Evolutionary conservation across 2,797 vertebrate genomes (phyloP).

Genomic region (Onychomys torridus): DNA sequence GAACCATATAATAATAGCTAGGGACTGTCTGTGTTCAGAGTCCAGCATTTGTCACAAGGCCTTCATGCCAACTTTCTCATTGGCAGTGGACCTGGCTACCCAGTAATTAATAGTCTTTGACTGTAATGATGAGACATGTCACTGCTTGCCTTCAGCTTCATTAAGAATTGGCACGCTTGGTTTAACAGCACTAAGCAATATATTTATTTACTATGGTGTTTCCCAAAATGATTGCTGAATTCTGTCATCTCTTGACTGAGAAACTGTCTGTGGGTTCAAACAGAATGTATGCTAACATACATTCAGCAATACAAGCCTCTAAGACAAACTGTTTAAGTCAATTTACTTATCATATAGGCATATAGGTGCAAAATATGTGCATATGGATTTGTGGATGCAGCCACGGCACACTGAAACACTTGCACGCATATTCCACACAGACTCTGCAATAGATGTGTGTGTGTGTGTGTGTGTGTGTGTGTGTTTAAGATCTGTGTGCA

Average conservation of each 20-base stretch:
- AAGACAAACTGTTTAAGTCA: slow-evolving; percentile 81
- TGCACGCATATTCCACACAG: slow-evolving; percentile 72
- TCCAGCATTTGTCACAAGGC: neutral
- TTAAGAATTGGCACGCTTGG: slow-evolving; percentile 77
- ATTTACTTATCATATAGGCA: slow-evolving; percentile 79
- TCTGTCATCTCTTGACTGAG: slow-evolving; percentile 82
- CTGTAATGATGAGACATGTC: slow-evolving; percentile 57
- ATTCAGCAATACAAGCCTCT: slow-evolving; percentile 81
- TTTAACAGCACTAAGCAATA: slow-evolving; percentile 75
- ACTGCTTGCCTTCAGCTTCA: slow-evolving; percentile 71
- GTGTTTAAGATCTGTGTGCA: slow-evolving; percentile 76
- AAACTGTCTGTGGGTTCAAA: slow-evolving; percentile 80
- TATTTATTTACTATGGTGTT: slow-evolving; percentile 81
- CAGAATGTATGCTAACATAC: slow-evolving; percentile 78
- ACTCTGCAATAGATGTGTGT: slow-evolving; percentile 67
- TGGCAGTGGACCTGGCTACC: slow-evolving; percentile 31
- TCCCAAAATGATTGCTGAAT: slow-evolving; percentile 79
- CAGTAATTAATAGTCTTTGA: slow-evolving; percentile 51
- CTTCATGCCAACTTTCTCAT: neutral
- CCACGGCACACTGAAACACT: slow-evolving; percentile 70
- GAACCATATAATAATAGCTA: neutral
- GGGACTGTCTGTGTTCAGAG: slow-evolving; percentile 18
- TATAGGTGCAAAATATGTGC: slow-evolving; percentile 80
- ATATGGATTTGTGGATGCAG: slow-evolving; percentile 70
- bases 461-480: slow-evolving; percentile 25